Conservation (phyloP, 2,888 invertebrate species). For the Rhaphigaster nebulosa region DNA sequence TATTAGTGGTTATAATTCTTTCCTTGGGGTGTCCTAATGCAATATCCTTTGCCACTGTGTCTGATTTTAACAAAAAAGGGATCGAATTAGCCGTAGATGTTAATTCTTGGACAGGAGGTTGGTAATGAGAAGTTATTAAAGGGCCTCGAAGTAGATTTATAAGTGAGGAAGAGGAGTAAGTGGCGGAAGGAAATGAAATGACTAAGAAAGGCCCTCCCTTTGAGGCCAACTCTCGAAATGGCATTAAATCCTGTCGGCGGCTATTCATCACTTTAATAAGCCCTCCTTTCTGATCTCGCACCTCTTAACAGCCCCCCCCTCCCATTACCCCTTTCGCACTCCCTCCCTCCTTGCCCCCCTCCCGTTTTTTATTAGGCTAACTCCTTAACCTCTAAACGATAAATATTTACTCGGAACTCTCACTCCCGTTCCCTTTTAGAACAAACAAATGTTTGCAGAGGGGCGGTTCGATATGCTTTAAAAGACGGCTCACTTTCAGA, state of each 20-base stretch:
- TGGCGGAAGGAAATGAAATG: conserved; percentile 46
- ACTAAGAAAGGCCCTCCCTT: conserved; percentile 38
- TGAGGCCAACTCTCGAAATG: conserved; percentile 46
- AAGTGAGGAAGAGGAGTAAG: conserved; percentile 48
- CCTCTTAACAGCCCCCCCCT: neutral
- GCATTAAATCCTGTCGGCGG: conserved; percentile 46
- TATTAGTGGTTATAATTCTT: neutral
- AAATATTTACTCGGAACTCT: conserved; percentile 39
- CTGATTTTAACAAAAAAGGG: neutral
- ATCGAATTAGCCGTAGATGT: neutral
- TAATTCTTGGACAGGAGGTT: conserved; percentile 3
- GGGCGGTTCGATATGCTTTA: conserved; percentile 21
- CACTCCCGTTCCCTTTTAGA: neutral
- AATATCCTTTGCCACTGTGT: neutral
- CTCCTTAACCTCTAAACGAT: neutral
- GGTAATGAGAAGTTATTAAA: conserved; percentile 48
- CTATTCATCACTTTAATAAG: conserved; percentile 49
- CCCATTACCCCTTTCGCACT: conserved; percentile 31
- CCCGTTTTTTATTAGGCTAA: neutral
- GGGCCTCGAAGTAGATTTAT: conserved; percentile 41
- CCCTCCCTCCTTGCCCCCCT: neutral
- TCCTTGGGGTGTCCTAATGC: neutral
- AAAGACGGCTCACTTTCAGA: neutral
- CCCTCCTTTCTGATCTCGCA: conserved; percentile 47
- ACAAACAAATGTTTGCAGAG: conserved; percentile 23